Conservation (phyloP, 2,888 invertebrate species). For the Protonemura montana region DNA sequence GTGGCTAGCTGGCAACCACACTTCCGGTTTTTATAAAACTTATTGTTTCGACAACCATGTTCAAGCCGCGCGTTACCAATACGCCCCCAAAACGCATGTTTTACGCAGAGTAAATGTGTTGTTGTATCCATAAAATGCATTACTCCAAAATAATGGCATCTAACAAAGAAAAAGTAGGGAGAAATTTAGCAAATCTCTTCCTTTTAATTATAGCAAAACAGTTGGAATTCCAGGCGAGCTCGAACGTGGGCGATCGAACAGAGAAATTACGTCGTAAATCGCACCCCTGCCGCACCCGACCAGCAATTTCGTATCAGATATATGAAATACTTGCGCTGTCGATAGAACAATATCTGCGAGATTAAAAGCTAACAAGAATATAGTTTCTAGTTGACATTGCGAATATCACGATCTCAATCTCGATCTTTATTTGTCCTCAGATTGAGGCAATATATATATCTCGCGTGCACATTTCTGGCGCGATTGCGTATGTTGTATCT, state of each 20-base stretch:
- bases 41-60: not conserved
- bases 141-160: not conserved
- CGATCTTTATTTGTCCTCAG: not conserved
- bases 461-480: not conserved
- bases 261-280: not conserved
- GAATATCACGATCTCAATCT: constrained; percentile 3
- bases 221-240: not conserved
- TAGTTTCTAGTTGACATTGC: not conserved
- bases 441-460: not conserved
- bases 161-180: not conserved
- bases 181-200: not conserved
- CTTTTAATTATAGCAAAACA: not conserved
- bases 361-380: constrained; percentile 1
- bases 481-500: not conserved
- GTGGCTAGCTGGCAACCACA: not conserved
- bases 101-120: not conserved
- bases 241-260: not conserved
- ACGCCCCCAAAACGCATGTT: not conserved
- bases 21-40: not conserved
- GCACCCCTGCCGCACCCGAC: not conserved
- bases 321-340: not conserved
- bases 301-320: not conserved
- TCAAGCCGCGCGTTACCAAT: not conserved
- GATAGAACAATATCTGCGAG: not conserved
- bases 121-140: not conserved